phyloP scores from a whole-genome alignment of 2,113 vertebrate genomes.

The Macrotus californicus region DNA sequence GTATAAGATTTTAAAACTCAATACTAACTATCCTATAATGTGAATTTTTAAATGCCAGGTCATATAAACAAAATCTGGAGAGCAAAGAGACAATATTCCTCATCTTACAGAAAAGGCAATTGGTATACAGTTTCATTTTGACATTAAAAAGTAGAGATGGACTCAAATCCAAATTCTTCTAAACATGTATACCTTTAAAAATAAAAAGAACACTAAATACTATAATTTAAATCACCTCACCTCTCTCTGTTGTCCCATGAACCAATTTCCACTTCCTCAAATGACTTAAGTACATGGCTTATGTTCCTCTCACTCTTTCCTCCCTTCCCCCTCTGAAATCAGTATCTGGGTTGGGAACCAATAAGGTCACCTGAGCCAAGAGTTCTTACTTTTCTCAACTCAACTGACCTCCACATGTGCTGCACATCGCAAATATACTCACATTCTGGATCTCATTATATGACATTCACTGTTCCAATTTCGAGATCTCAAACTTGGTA shows the following conservation, averaged over 20 bases:
- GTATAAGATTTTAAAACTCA: neutral
- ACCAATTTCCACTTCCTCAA: neutral
- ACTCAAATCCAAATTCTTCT: neutral
- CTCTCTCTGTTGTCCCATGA: neutral
- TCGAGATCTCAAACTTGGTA: neutral
- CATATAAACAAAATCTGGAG: neutral
- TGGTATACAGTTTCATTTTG: neutral
- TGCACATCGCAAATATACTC: neutral
- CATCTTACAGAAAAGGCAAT: neutral
- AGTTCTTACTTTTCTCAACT: neutral
- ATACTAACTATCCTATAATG: neutral
- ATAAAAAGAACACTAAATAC: neutral
- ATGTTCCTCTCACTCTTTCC: neutral
- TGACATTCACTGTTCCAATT: neutral
- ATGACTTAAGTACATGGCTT: neutral
- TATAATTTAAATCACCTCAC: neutral
- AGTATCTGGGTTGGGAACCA: neutral
- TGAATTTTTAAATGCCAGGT: neutral
- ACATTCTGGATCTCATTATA: neutral
- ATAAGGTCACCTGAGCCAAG: neutral
- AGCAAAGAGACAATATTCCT: neutral
- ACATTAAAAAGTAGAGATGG: neutral
- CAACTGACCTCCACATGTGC: neutral
- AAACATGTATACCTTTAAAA: neutral
- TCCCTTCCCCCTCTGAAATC: neutral